These are phyloP conservation scores for Drosophila ficusphila DNA, from an alignment of 1,140 invertebrate species.

Conservation along the genomic window DNA sequence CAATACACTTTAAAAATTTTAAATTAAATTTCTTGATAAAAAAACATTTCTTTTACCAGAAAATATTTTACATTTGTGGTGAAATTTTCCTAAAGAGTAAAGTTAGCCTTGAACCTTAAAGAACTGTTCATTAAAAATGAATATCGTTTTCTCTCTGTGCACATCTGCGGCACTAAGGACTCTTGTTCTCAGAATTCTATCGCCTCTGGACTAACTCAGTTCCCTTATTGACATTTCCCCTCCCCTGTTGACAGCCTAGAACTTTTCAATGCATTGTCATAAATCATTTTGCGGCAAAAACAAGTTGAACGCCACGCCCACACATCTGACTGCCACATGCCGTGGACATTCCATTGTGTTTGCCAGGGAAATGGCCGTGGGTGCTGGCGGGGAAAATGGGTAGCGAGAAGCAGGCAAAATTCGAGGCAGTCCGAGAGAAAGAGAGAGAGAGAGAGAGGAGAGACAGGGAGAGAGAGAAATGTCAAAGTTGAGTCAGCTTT, in stretches of 20 bases:
- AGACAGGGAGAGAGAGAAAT: conserved; percentile 39
- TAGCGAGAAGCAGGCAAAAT: neutral
- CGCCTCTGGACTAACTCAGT: conserved; percentile 12
- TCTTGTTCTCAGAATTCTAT: neutral
- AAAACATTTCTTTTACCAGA: too few relatives aligned
- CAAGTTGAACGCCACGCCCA: conserved; percentile 60
- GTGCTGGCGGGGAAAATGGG: neutral
- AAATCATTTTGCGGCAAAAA: conserved; percentile 77
- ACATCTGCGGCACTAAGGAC: neutral
- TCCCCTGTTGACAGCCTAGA: conserved; percentile 50
- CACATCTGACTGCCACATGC: conserved; percentile 49
- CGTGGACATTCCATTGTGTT: conserved; percentile 50
- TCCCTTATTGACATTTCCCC: conserved; percentile 50
- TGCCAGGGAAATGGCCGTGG: conserved; percentile 10
- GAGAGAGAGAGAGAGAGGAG: conserved; percentile 40
- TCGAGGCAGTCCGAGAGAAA: conserved; percentile 9
- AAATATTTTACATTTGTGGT: too few relatives aligned
- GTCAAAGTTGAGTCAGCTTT: conserved; percentile 57
- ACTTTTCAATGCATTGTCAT: conserved; percentile 74
- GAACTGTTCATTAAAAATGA: neutral
- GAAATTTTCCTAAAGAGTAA: too few relatives aligned
- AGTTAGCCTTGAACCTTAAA: neutral
- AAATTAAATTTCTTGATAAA: too few relatives aligned
- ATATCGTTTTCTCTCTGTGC: neutral
- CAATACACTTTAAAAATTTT: too few relatives aligned